A percentile compares a stretch with the other conserved stretches of the same genome.
Evolutionary conservation across 2,113 vertebrate genomes (phyloP).

Genomic region (Guaruba guarouba): DNA sequence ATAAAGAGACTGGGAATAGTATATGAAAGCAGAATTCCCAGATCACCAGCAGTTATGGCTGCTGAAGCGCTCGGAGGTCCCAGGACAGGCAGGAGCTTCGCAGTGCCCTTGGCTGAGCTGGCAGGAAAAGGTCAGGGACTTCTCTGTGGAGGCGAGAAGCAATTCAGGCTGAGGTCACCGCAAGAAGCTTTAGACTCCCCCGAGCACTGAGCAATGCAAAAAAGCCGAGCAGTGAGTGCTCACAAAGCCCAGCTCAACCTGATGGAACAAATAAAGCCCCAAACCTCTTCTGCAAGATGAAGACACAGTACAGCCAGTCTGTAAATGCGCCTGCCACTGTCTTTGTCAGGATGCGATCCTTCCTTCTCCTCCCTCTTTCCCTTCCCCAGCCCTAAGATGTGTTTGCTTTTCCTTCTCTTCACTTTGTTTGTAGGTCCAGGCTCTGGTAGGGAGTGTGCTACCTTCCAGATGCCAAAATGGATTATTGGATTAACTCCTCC

Average conservation of each 20-base stretch:
- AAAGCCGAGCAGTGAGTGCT: not conserved
- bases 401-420: not conserved
- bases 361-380: not conserved
- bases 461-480: not conserved
- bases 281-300: not conserved
- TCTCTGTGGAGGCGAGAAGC: not conserved
- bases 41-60: not conserved
- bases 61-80: accelerated
- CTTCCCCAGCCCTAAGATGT: not conserved
- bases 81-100: not conserved
- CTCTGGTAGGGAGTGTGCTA: not conserved
- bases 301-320: not conserved
- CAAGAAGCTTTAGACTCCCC: not conserved
- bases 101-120: not conserved
- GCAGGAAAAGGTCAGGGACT: not conserved
- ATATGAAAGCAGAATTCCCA: not conserved
- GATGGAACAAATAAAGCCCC: not conserved
- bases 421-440: not conserved
- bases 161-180: not conserved
- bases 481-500: not conserved
- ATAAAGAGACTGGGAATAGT: not conserved
- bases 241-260: not conserved
- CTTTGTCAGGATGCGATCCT: not conserved
- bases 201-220: not conserved
- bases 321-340: not conserved